phyloP scores from a whole-genome alignment of 2,113 vertebrate genomes.

The Cariama cristata region DNA sequence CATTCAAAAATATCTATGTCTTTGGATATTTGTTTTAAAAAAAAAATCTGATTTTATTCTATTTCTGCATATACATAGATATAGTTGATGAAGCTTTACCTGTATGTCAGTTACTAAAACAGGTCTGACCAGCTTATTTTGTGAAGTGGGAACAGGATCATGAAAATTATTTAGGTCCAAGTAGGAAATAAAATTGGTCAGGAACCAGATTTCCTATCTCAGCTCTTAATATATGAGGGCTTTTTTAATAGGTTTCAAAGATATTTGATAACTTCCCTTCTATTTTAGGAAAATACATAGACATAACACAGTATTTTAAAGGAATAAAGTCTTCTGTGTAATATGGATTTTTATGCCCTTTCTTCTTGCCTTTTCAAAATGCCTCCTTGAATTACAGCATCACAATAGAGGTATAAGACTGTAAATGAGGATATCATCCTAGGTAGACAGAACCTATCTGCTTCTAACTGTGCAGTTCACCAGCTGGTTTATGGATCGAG shows the following conservation, averaged over 20 bases:
- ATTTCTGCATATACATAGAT: neutral
- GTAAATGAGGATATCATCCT: neutral
- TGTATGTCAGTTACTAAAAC: neutral
- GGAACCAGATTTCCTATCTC: neutral
- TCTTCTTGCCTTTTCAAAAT: neutral
- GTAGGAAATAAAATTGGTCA: neutral
- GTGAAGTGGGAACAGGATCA: neutral
- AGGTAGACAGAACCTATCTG: neutral
- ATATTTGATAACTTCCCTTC: neutral
- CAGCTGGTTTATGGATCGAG: neutral
- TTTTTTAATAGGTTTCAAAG: neutral
- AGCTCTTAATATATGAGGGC: neutral
- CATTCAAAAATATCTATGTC: neutral
- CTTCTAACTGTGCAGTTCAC: neutral
- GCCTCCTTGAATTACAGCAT: neutral
- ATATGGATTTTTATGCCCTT: neutral
- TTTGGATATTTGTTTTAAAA: neutral
- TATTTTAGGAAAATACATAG: neutral
- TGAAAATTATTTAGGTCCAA: neutral
- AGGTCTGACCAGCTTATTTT: neutral
- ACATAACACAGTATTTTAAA: neutral
- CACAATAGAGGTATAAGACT: accelerated
- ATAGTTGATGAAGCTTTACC: neutral
- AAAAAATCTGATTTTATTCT: neutral
- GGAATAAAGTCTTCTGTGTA: neutral